Base-by-base conservation (phyloP, 2,797 vertebrate genomes). In the Acanthopagrus latus region DNA sequence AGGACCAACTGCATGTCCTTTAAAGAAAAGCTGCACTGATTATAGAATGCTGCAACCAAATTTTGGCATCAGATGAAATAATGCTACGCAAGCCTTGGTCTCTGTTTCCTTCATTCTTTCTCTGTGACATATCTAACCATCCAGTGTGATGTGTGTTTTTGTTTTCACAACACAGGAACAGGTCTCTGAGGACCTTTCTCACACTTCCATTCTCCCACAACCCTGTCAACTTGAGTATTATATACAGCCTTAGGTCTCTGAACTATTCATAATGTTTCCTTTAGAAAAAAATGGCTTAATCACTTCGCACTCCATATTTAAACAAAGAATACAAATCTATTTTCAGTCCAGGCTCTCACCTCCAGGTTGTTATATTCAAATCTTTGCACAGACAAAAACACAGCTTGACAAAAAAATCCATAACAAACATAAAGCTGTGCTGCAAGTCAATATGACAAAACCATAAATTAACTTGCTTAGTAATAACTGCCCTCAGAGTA, bases 151-250 rank as follows among this genome's bases (percentile, higher is more conserved):
- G 46, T 56, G 65, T 64, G 54, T 57, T 60, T 84, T 74, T 88
- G 78, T 88, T 90, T 84, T 83, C 83, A 83, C 81, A 88, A 86
- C 82, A 87, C 21, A 56, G 16, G 43, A 58, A 62, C 66, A 75
- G 0, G 71, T 82, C 73, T 87, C 76, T 44, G 43, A 64, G 50
- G 43, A 33, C 44, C 47, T 51, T 88, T 85, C 73, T 86, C 80
- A 81, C 77, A 85, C 76, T 55, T 71, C 56, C 66, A 48, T 47
- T 87, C 83, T 91, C 73, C 59, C 54, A 84, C 18, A 27, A 21
- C 54, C 44, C 12, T 0, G 3, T 73, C 50, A 14, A 71, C 83
- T 79, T 70, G 44, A 55, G 29, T 74, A 52, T 55, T 47, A 64
- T 43, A 85, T 64, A 76, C 66, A 71, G 43, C n/a, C 44, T 17